A percentile compares a stretch with the other conserved stretches of the same genome.
Conservation (phyloP, 2,888 invertebrate species). For the Luperina testacea region DNA sequence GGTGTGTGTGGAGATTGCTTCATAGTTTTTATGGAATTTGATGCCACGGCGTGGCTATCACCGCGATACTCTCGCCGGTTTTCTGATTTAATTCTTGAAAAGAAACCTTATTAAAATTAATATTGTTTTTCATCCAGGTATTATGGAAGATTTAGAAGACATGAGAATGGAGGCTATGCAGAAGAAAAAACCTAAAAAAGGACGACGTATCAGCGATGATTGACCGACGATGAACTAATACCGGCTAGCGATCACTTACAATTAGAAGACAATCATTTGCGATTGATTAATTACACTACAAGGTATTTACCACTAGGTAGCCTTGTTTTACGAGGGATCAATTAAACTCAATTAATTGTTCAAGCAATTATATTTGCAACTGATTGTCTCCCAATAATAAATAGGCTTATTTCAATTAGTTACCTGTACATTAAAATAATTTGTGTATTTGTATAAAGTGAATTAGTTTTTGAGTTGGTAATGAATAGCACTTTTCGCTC, state of each 20-base stretch:
- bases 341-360: constrained; percentile 50
- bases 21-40: too few relatives aligned
- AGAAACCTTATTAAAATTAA: not conserved
- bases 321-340: constrained; percentile 51
- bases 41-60: not conserved
- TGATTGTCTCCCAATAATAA: constrained; percentile 49
- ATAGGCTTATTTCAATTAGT: constrained; percentile 49
- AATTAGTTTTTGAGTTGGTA: constrained; percentile 49
- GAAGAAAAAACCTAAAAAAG: constrained; percentile 92
- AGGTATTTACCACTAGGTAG: constrained; percentile 40
- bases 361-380: constrained; percentile 37
- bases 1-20: too few relatives aligned
- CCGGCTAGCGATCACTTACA: constrained; percentile 35
- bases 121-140: constrained; percentile 87
- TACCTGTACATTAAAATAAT: constrained; percentile 60
- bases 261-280: constrained; percentile 53
- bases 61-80: not conserved
- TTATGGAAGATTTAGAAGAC: constrained; percentile 98
- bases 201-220: constrained; percentile 82
- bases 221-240: constrained; percentile 35
- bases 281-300: constrained; percentile 21
- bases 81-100: too few relatives aligned
- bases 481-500: constrained; percentile 28
- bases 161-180: constrained; percentile 95
- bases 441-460: constrained; percentile 61